phyloP scores from a whole-genome alignment of 1,140 invertebrate genomes.

The Drosophila arizonae region DNA sequence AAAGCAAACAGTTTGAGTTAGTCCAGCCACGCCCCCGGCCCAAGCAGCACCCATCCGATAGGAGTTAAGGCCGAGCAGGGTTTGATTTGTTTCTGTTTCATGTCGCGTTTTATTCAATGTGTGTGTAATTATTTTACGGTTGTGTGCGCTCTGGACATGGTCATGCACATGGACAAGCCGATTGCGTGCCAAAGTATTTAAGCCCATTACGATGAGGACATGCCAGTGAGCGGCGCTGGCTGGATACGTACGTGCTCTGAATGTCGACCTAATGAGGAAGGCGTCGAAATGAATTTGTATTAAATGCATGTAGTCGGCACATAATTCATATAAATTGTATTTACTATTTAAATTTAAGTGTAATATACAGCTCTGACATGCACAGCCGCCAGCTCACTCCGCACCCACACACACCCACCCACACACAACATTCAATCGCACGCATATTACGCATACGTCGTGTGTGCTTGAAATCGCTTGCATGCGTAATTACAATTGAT shows the following conservation, averaged over 20 bases:
- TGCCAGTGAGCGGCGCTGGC: neutral
- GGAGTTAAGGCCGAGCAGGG: neutral
- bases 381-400: neutral
- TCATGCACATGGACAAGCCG: conserved; percentile 49
- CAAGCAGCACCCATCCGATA: neutral
- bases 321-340: conserved; percentile 74
- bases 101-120: conserved; percentile 72
- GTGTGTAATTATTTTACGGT: conserved; percentile 73
- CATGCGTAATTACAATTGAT: conserved; percentile 72
- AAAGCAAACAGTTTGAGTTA: conserved; percentile 39
- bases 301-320: conserved; percentile 44
- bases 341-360: conserved; percentile 74
- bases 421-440: neutral
- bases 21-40: conserved; percentile 9
- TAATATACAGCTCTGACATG: conserved; percentile 39
- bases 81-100: conserved; percentile 45
- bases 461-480: conserved; percentile 26
- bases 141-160: conserved; percentile 31
- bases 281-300: conserved; percentile 53
- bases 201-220: conserved; percentile 31
- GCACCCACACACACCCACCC: neutral
- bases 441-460: conserved; percentile 63
- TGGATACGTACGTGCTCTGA: conserved; percentile 52
- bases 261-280: conserved; percentile 59
- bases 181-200: conserved; percentile 53